Evolutionary conservation across 2,113 vertebrate species (phyloP).

Genomic region (Trachemys scripta): DNA sequence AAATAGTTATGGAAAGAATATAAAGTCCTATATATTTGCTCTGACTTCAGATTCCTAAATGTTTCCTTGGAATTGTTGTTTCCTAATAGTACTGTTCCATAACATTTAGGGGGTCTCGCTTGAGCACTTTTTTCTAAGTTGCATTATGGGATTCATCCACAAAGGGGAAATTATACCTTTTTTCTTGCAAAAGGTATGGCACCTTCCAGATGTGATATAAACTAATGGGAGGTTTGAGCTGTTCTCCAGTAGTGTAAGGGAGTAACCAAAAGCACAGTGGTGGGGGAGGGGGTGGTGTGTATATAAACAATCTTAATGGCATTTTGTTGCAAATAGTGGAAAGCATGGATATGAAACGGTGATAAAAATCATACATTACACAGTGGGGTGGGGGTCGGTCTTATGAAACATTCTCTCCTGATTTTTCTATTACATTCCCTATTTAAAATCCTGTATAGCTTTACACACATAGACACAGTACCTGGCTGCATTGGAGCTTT

Average conservation of each 20-base stretch:
- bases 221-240: conserved; percentile 42
- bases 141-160: conserved; percentile 65
- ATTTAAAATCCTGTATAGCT: conserved; percentile 74
- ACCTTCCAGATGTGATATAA: conserved; percentile 50
- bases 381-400: conserved; percentile 40
- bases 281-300: conserved; percentile 36
- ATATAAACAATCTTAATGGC: conserved; percentile 75
- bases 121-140: conserved; percentile 72
- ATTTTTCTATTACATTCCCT: conserved; percentile 78
- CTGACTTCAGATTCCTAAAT: conserved; percentile 57
- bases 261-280: conserved; percentile 77
- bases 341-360: conserved; percentile 76
- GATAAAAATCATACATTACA: conserved; percentile 74
- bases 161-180: conserved; percentile 64
- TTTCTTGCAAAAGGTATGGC: conserved; percentile 29
- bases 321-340: conserved; percentile 78
- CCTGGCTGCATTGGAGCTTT: conserved; percentile 68
- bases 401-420: conserved; percentile 71
- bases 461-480: conserved; percentile 21
- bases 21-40: conserved; percentile 18
- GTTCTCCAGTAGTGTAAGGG: conserved; percentile 50
- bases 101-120: conserved; percentile 68
- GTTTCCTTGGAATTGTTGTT: conserved; percentile 32
- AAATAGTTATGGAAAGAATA: conserved; percentile 22
- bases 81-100: background rate